Evolutionary conservation across 2,888 invertebrate species (phyloP).

Genomic region (Cepaea hortensis): DNA sequence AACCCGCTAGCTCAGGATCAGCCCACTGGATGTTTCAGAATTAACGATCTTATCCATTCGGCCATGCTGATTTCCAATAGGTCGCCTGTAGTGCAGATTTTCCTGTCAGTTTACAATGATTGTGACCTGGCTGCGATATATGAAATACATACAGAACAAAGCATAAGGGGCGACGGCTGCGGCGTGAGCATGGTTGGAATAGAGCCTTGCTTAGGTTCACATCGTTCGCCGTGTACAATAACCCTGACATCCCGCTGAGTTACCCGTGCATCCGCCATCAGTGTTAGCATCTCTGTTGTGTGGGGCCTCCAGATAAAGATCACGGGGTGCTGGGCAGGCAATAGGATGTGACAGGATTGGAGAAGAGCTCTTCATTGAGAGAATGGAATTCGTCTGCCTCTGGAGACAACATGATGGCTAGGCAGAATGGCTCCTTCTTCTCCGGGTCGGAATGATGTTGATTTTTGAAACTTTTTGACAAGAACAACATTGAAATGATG

Average conservation of each 20-base stretch:
- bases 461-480: conserved; percentile 20
- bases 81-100: too few species aligned
- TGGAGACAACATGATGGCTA: not conserved
- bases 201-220: not conserved
- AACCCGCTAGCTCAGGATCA: too few species aligned
- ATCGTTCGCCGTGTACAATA: not conserved
- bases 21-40: too few species aligned
- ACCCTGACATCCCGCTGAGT: conserved; percentile 12
- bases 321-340: not conserved
- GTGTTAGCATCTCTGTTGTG: not conserved
- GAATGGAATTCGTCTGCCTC: not conserved
- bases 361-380: not conserved
- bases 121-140: too few species aligned
- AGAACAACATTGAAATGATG: not conserved
- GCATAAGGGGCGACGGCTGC: not conserved
- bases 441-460: not conserved
- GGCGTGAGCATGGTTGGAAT: not conserved
- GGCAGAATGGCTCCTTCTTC: not conserved
- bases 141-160: not conserved
- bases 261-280: not conserved
- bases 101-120: too few species aligned
- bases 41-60: too few species aligned
- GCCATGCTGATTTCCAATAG: too few species aligned
- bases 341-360: not conserved
- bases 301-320: conserved; percentile 19